Base-by-base conservation (phyloP, 1,140 invertebrate species). In the Drosophila sechellia region DNA sequence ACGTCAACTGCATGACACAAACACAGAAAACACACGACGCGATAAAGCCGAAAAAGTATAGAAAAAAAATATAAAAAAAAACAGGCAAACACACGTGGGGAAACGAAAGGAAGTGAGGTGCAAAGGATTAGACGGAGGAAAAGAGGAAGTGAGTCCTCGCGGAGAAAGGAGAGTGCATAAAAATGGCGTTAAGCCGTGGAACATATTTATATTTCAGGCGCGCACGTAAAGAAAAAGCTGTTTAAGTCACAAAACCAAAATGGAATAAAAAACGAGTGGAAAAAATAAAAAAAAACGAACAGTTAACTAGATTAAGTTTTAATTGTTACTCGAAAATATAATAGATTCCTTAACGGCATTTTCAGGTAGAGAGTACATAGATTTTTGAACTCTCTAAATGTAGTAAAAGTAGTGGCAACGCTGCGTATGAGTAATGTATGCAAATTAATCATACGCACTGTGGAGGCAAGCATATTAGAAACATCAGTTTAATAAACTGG, bases 1-100 rank as follows among this genome's bases (percentile, higher is more conserved):
- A 89, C 84, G 84, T 89, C 84, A 89, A 89, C 80, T 89, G 84
- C 84, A 89, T 80, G 81, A 78, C 79, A 89, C 84, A 77, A 89
- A 80, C 84, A 89, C 77, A 77, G 52, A 77, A 81, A 87, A 87
- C 71, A 89, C 59, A 83, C 84, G 68, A 83, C 68, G 75, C 81
- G 78, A 81, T 83, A 86, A 81, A 87, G 61, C 79, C 75, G 46
- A 79, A 81, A 86, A 85, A 63, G 43, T 42, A 48, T 40, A 35
- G 13, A 43, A 42, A 46, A 55, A 40, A 17, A n/a, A n/a, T n/a
- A 17, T 17, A 17, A 1, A 17, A 43, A 54, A 43, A 74, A 11
- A n/a, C 8, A 34, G 4, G 12, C 35, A 1, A 10, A 37, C 35
- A 13, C 35, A 37, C 35, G 4, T 22, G 2, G 1, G 17, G 39